phyloP scores from a whole-genome alignment of 2,888 invertebrate species.

The Scelioninae gen. 1 region DNA sequence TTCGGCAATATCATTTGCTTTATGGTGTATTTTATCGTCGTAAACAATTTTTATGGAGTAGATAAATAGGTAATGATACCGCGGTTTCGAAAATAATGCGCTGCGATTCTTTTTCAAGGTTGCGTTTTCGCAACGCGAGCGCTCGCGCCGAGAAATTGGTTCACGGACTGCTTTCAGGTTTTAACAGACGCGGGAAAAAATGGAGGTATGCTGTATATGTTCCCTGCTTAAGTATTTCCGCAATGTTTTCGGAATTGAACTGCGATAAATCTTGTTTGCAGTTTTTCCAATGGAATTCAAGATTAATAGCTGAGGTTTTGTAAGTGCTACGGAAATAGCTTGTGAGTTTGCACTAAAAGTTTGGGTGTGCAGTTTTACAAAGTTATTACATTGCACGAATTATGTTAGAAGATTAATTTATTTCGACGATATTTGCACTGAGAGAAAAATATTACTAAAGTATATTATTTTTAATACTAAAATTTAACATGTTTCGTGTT shows the following conservation, averaged over 20 bases:
- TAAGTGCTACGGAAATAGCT: constrained; percentile 19
- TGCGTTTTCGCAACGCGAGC: constrained; percentile 29
- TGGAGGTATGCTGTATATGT: constrained; percentile 25
- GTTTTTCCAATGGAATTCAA: constrained; percentile 41
- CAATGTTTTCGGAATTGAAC: constrained; percentile 52
- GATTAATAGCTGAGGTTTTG: constrained; percentile 40
- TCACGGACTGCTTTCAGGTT: constrained; percentile 30
- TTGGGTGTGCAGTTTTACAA: neutral
- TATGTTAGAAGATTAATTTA: too few species aligned
- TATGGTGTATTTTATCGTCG: constrained; percentile 29
- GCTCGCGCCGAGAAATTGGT: constrained; percentile 35
- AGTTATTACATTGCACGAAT: too few species aligned
- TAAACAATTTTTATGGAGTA: constrained; percentile 23
- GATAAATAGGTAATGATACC: constrained; percentile 18
- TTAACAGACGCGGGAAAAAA: constrained; percentile 3
- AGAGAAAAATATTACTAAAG: too few species aligned
- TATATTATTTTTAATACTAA: too few species aligned
- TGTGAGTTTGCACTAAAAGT: constrained; percentile 5
- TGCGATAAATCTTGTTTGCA: constrained; percentile 44
- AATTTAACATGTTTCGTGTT: too few species aligned
- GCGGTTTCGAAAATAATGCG: constrained; percentile 22
- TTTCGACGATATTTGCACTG: too few species aligned
- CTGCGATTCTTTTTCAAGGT: constrained; percentile 17
- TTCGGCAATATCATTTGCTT: constrained; percentile 26
- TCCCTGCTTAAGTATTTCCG: constrained; percentile 40